Evolutionary conservation across 2,797 vertebrate species (phyloP), one percentile per base, ranked within the genome.

Genomic region (Rhodeus uyekii): DNA sequence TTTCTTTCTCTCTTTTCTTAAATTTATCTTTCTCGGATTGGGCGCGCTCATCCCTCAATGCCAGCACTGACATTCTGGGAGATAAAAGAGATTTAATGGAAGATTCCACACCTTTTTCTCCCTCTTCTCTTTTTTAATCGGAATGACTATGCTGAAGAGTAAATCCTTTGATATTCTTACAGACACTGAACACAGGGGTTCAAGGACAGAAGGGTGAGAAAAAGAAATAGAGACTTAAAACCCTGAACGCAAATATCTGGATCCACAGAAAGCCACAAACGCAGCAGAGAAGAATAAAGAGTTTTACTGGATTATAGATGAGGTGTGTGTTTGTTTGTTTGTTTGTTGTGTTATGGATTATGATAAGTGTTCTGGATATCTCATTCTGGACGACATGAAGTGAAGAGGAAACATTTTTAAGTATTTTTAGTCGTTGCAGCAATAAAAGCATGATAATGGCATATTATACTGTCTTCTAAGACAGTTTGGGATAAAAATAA

Each of bases 141-240:
- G 69, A 73, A 74, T 53, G 79, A 81, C 69, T 81, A 64, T 80
- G 60, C 65, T 81, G 76, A 82, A 78, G 72, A 27, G 46, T 67
- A 78, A 82, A 68, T 78, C 75, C 69, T 69, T 81, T 84, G 61
- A 81, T 80, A 77, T 80, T 78, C 77, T 61, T 44, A 39, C n/a
- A 74, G 75, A 63, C 42, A 2, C 32, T 50, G 79, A 81, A 65
- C 32, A 38, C 34, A 48, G n/a, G 55, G 58, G 74, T 85, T 85
- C 84, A 82, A 82, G 68, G 84, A 74, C 76, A 68, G 60, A 68
- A 74, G 39, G 42, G 67, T 22, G 29, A 78, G 48, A 77, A 81
- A 76, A 65, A 71, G 22, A 48, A 81, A 81, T 36, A 58, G 32
- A 81, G 79, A 63, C 53, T 81, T 73, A 73, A 74, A 81, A 4